Evolutionary conservation across 1,140 invertebrate species (phyloP).

Genomic region (Drosophila miranda): DNA sequence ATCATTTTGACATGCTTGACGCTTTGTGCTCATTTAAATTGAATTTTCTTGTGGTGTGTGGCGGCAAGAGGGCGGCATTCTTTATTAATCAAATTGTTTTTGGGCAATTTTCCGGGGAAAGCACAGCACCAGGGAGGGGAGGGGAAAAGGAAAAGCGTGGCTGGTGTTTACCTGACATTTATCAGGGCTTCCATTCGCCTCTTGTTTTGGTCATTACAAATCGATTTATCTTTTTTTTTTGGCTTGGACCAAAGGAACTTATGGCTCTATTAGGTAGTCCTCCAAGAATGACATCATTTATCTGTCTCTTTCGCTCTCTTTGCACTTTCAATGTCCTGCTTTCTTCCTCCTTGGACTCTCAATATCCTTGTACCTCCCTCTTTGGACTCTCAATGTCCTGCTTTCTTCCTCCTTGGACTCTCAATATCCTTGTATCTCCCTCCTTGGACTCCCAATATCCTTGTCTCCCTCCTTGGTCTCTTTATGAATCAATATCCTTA

Average conservation of each 20-base stretch:
- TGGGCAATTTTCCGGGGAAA: conserved; percentile 26
- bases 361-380: too few relatives aligned
- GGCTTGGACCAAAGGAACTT: conserved; percentile 52
- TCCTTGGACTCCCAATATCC: too few relatives aligned
- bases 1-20: conserved; percentile 46
- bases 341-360: too few relatives aligned
- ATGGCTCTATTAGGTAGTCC: conserved; percentile 61
- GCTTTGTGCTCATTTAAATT: conserved; percentile 74
- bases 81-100: conserved; percentile 70
- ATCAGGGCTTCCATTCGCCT: conserved; percentile 29
- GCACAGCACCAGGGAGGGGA: too few relatives aligned
- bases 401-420: too few relatives aligned
- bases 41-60: conserved; percentile 53
- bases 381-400: too few relatives aligned
- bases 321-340: background rate
- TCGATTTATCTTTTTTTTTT: conserved; percentile 74
- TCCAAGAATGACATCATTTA: conserved; percentile 18
- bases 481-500: background rate
- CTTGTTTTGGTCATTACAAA: conserved; percentile 71
- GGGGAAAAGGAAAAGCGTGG: conserved; percentile 11
- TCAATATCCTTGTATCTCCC: too few relatives aligned
- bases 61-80: conserved; percentile 18
- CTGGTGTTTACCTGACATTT: conserved; percentile 67
- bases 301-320: conserved; percentile 6
- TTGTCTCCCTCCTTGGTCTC: too few relatives aligned